These are phyloP conservation scores for Tinamus major DNA, from an alignment of 2,797 vertebrate species.

Conservation along the genomic window DNA sequence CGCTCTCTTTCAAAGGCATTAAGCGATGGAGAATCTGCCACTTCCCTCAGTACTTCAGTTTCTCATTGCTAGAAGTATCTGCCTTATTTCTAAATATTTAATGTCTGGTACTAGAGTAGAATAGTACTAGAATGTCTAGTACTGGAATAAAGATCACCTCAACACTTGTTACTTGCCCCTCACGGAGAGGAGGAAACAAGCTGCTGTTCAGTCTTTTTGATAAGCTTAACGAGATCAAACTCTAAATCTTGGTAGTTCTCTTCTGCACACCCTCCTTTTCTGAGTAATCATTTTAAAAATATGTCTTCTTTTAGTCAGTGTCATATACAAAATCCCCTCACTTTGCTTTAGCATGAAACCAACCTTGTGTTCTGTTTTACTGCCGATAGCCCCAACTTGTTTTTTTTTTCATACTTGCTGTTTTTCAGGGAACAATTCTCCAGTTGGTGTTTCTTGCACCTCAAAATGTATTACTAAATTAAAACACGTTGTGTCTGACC, in stretches of 20 bases:
- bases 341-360: neutral
- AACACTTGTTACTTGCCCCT: neutral
- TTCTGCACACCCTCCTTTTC: neutral
- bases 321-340: neutral
- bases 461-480: neutral
- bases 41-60: neutral
- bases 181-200: neutral
- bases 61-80: neutral
- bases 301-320: neutral
- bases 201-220: constrained; percentile 10
- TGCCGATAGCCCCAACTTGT: neutral
- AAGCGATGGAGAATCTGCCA: neutral
- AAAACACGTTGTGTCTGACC: neutral
- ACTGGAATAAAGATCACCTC: neutral
- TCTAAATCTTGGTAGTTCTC: constrained; percentile 12
- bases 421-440: neutral
- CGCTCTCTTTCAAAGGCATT: neutral
- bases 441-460: neutral
- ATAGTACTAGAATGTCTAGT: no score
- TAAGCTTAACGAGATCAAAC: constrained; percentile 19
- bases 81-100: neutral
- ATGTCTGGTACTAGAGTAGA: neutral
- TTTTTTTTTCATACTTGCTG: neutral
- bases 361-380: neutral
- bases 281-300: neutral